phyloP scores from a whole-genome alignment of 1,140 invertebrate genomes.

The Eumeta japonica region DNA sequence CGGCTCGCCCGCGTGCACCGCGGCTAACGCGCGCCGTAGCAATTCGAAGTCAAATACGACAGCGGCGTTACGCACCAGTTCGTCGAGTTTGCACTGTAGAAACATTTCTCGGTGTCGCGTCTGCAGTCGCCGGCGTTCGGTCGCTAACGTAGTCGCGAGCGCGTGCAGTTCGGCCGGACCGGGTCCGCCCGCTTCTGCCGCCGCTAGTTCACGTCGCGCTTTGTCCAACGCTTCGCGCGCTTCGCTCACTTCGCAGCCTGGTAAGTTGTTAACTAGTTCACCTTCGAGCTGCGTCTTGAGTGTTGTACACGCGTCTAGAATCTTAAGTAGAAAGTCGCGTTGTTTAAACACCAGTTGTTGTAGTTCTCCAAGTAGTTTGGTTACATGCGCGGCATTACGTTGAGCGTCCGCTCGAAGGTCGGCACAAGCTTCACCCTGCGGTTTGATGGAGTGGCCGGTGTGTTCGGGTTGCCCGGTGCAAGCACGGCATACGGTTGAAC shows the following conservation, averaged over 20 bases:
- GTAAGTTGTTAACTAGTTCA: slow-evolving; percentile 67
- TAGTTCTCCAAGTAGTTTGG: slow-evolving; percentile 62
- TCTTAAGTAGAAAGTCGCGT: slow-evolving; percentile 69
- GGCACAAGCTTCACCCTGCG: slow-evolving; percentile 67
- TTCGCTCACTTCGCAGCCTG: slow-evolving; percentile 65
- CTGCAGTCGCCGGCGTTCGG: slow-evolving; percentile 66
- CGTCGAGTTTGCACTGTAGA: slow-evolving; percentile 69
- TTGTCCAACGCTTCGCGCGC: slow-evolving; percentile 64
- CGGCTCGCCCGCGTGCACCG: slow-evolving; percentile 60
- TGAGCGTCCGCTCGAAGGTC: slow-evolving; percentile 65
- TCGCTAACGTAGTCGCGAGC: slow-evolving; percentile 57
- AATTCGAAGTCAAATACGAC: slow-evolving; percentile 66
- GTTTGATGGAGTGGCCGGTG: slow-evolving; percentile 65
- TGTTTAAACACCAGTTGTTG: slow-evolving; percentile 66
- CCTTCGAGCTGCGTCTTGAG: slow-evolving; percentile 71
- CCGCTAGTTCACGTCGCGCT: slow-evolving; percentile 40
- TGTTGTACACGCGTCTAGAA: slow-evolving; percentile 71
- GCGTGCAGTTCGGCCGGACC: slow-evolving; percentile 59
- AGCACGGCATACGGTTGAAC: slow-evolving; percentile 63
- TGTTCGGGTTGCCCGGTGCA: slow-evolving; percentile 68
- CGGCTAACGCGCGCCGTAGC: slow-evolving; percentile 64
- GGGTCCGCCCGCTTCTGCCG: slow-evolving; percentile 33
- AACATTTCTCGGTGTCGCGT: slow-evolving; percentile 71
- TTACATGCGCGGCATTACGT: slow-evolving; percentile 49
- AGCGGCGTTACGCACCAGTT: slow-evolving; percentile 65